These are phyloP conservation scores for Aporophyla nigra DNA, from an alignment of 2,888 invertebrate species.

Conservation along the genomic window DNA sequence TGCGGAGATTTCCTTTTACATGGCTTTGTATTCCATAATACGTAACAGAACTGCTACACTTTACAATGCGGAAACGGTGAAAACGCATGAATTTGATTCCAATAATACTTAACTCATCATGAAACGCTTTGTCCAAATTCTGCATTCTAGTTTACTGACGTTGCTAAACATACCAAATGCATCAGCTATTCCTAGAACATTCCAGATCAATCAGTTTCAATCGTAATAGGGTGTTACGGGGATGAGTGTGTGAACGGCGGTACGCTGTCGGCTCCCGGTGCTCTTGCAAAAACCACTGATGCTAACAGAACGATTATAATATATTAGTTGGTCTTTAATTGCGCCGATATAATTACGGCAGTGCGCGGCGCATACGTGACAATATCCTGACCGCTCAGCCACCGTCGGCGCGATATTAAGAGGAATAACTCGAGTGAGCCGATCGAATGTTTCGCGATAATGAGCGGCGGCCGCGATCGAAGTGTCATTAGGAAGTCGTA, in stretches of 20 bases:
- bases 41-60: conserved; percentile 14
- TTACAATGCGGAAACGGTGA: conserved; percentile 22
- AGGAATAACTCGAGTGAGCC: conserved; percentile 87
- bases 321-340: conserved; percentile 90
- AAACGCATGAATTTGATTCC: conserved; percentile 15
- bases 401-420: conserved; percentile 88
- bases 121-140: conserved; percentile 44
- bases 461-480: conserved; percentile 88
- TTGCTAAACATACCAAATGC: conserved; percentile 44
- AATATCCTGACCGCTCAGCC: conserved; percentile 86
- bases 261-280: conserved; percentile 79
- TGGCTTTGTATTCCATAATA: conserved; percentile 47
- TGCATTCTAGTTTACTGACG: conserved; percentile 19
- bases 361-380: conserved; percentile 88
- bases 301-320: conserved; percentile 90
- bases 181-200: conserved; percentile 74
- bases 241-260: conserved; percentile 79
- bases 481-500: conserved; percentile 91
- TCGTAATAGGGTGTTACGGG: conserved; percentile 81
- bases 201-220: conserved; percentile 79
- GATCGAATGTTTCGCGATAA: conserved; percentile 90
- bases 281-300: conserved; percentile 87
- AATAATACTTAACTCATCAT: conserved; percentile 2
- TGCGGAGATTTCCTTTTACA: conserved; percentile 53
- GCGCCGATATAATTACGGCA: conserved; percentile 90